A percentile compares a stretch with the other conserved stretches of the same genome.
phyloP scores from a whole-genome alignment of 2,888 invertebrate genomes.

The Melieria picta region DNA sequence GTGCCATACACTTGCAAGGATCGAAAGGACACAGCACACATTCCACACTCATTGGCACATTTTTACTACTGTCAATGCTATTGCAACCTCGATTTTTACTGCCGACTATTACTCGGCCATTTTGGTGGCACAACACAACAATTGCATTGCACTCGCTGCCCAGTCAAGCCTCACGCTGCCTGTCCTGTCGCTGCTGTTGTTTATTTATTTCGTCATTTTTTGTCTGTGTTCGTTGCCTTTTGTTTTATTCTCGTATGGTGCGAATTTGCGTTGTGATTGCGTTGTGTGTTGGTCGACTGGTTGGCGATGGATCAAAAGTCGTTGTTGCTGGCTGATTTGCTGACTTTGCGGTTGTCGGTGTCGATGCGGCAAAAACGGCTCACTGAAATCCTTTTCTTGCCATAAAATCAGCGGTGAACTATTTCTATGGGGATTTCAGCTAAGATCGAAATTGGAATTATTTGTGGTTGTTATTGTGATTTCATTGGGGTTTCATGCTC shows the following conservation, averaged over 20 bases:
- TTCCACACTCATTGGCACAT: constrained; percentile 9
- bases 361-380: no score
- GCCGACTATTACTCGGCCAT: neutral
- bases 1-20: no score
- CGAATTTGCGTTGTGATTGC: constrained; percentile 25
- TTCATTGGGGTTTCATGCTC: no score
- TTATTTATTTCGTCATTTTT: neutral
- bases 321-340: constrained; percentile 24
- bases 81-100: neutral
- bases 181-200: no score
- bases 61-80: constrained; percentile 2
- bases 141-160: neutral
- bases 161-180: no score
- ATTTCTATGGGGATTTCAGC: no score
- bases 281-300: no score
- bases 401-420: no score
- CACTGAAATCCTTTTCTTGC: no score
- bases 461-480: no score
- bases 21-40: neutral
- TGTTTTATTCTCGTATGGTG: constrained; percentile 19
- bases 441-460: no score
- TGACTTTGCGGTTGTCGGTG: neutral
- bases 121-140: neutral
- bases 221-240: constrained; percentile 4
- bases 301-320: constrained; percentile 38